Evolutionary conservation across 1,140 invertebrate genomes (phyloP).

Genomic region (Centruroides sculpturatus): DNA sequence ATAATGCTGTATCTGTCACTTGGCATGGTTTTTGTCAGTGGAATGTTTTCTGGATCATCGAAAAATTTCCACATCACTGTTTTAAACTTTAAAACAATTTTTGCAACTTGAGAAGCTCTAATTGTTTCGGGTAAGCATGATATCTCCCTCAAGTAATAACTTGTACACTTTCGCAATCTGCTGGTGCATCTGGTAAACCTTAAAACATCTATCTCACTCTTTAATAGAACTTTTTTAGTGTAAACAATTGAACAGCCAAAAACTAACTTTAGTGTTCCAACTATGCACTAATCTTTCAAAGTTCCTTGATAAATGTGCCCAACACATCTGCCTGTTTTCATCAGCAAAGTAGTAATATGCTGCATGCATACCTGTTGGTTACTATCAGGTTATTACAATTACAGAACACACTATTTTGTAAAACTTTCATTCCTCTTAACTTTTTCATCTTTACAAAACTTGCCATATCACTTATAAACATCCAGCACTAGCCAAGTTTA

Average conservation of each 20-base stretch:
- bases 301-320: not conserved
- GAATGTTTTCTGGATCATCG: slow-evolving; percentile 6
- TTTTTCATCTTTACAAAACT: slow-evolving; percentile 9
- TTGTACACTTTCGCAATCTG: not conserved
- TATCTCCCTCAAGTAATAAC: slow-evolving; percentile 1
- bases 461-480: slow-evolving; percentile 5
- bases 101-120: slow-evolving; percentile 1
- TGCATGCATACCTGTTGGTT: not conserved
- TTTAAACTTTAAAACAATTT: slow-evolving; percentile 3
- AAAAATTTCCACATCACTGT: slow-evolving; percentile 8
- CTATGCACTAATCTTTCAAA: slow-evolving; percentile 1
- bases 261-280: slow-evolving; percentile 1
- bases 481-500: slow-evolving; percentile 7
- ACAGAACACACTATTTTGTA: not conserved
- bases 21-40: slow-evolving; percentile 7
- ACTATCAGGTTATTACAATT: slow-evolving; percentile 5
- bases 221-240: not conserved
- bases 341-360: not conserved
- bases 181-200: not conserved
- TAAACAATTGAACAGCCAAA: not conserved
- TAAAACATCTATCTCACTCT: not conserved
- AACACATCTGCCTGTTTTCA: not conserved
- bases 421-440: slow-evolving; percentile 8
- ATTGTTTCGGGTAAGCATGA: not conserved
- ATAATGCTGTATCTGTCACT: slow-evolving; percentile 2